These are phyloP conservation scores for Cuculus canorus DNA, from an alignment of 2,797 vertebrate species.

Conservation along the genomic window DNA sequence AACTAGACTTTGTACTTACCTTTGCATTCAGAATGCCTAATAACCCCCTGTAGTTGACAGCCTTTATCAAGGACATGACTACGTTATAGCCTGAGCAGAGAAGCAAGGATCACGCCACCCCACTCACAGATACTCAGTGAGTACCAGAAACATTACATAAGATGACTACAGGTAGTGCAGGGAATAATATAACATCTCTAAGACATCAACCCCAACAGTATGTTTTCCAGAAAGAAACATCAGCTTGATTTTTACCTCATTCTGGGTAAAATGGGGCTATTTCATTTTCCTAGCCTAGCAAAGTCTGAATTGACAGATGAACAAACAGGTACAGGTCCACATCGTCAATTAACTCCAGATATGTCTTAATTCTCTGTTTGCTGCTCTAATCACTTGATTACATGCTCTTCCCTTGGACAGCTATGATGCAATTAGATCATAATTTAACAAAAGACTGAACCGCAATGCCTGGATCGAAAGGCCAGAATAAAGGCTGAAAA, in stretches of 20 bases:
- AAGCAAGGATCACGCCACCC: not conserved
- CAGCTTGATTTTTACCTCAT: not conserved
- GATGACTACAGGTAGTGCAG: not conserved
- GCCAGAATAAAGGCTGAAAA: not conserved
- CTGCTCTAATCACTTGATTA: conserved; percentile 26
- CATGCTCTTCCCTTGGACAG: not conserved
- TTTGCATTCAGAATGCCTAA: not conserved
- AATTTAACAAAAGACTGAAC: not conserved
- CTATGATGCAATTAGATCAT: conserved; percentile 23
- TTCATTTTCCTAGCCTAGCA: not conserved
- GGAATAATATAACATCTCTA: not conserved
- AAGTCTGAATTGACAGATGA: not conserved
- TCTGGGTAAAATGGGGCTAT: not conserved
- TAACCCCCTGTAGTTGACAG: not conserved
- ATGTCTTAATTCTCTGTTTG: not conserved
- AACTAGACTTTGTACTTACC: not conserved
- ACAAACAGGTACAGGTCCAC: not conserved
- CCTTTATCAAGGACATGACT: not conserved
- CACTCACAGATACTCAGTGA: fast-evolving
- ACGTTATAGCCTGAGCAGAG: not conserved
- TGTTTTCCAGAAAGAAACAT: not conserved
- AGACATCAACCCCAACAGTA: not conserved
- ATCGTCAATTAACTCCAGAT: not conserved
- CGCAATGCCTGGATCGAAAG: not conserved
- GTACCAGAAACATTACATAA: not conserved